phyloP scores from a whole-genome alignment of 2,113 vertebrate genomes.

The Leucopternis melanops region DNA sequence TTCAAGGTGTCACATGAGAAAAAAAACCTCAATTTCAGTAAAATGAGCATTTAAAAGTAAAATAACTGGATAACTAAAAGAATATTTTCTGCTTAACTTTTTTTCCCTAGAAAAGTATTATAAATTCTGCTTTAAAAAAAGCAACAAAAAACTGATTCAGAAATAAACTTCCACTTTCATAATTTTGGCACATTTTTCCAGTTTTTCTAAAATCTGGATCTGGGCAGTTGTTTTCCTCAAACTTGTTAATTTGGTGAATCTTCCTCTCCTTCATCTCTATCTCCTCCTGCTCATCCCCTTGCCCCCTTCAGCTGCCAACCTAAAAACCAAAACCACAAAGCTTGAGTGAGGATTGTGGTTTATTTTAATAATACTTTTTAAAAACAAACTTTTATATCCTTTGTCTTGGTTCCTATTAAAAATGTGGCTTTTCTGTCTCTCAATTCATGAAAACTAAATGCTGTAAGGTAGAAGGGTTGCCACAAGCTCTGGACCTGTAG shows the following conservation, averaged over 20 bases:
- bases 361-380: not conserved
- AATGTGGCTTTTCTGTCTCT: not conserved
- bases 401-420: not conserved
- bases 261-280: not conserved
- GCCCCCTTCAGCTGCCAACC: rapidly evolving
- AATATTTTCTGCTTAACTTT: not conserved
- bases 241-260: not conserved
- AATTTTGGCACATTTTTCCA: not conserved
- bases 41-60: not conserved
- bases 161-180: not conserved
- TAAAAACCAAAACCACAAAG: not conserved
- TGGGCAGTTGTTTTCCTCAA: rapidly evolving
- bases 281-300: rapidly evolving
- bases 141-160: not conserved
- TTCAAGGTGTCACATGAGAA: not conserved
- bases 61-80: not conserved
- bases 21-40: not conserved
- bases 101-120: not conserved
- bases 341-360: not conserved
- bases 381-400: not conserved
- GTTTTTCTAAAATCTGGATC: not conserved
- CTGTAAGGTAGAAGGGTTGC: not conserved
- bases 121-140: not conserved
- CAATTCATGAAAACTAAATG: not conserved
- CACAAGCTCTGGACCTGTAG: not conserved